Conservation (phyloP, 92 coral and sea anemone species). For the Actinostola sp. region DNA sequence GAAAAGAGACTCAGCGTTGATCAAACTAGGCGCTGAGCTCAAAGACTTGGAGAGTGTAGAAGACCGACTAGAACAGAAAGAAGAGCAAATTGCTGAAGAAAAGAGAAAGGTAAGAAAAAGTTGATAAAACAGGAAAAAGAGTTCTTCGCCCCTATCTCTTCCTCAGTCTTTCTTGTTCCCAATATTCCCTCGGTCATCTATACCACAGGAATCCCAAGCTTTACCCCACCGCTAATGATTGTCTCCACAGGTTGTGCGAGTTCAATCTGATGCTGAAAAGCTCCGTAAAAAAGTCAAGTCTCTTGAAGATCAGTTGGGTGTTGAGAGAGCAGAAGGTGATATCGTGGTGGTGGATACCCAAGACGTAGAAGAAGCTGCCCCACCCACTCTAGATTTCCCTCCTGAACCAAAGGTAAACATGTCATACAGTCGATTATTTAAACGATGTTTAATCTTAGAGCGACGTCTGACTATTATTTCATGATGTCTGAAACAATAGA, state of each 20-base stretch:
- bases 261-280: constrained; percentile 66
- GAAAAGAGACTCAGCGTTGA: constrained; percentile 80
- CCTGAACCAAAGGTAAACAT: constrained; percentile 13
- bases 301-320: constrained; percentile 64
- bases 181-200: neutral
- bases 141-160: too few species aligned
- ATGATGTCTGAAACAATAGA: too few species aligned
- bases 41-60: constrained; percentile 72
- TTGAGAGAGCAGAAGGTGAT: constrained; percentile 54
- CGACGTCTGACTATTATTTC: too few species aligned
- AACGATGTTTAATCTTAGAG: too few species aligned
- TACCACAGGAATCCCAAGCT: neutral
- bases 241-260: constrained; percentile 57
- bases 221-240: neutral
- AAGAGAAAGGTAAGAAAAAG: constrained; percentile 76
- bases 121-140: too few species aligned
- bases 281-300: constrained; percentile 69
- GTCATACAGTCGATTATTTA: neutral
- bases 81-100: constrained; percentile 72
- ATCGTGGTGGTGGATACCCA: constrained; percentile 60
- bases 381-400: constrained; percentile 20
- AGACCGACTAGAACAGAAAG: constrained; percentile 63
- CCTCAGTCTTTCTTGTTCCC: neutral
- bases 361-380: constrained; percentile 39
- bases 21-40: constrained; percentile 83